Evolutionary conservation across 1,140 invertebrate genomes (phyloP).

Genomic region (Caenorhabditis briggsae): DNA sequence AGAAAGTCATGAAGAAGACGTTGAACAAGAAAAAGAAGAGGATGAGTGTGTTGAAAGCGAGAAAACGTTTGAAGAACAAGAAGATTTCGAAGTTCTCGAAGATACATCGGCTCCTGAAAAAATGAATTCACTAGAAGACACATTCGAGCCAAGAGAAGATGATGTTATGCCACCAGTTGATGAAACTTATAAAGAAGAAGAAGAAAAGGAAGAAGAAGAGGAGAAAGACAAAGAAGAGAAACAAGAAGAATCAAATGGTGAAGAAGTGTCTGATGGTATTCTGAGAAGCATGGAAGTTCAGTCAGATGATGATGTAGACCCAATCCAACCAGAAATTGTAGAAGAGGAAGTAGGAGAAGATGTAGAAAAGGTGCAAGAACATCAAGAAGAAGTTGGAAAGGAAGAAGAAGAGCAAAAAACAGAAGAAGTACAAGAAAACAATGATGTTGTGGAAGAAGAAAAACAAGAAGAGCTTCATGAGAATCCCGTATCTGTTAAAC

Average conservation of each 20-base stretch:
- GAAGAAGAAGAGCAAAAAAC: too few relatives aligned
- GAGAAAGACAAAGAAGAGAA: not conserved
- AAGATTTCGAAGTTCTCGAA: conserved; percentile 10
- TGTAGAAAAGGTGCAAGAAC: not conserved
- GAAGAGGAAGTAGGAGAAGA: not conserved
- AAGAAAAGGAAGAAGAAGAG: not conserved
- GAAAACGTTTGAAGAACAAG: conserved; percentile 17
- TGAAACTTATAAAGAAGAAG: not conserved
- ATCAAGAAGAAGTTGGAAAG: not conserved
- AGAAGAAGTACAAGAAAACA: too few relatives aligned
- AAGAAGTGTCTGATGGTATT: not conserved
- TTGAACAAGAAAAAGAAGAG: not conserved
- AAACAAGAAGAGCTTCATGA: not conserved
- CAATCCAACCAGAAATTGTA: not conserved
- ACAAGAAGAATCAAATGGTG: not conserved
- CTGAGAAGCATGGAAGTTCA: conserved; percentile 8
- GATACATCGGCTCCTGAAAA: not conserved
- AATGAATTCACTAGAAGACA: not conserved
- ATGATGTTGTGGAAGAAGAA: too few relatives aligned
- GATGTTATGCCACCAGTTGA: not conserved
- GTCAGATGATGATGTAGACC: not conserved
- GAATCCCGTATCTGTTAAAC: not conserved
- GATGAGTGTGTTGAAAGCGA: conserved; percentile 19
- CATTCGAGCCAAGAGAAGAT: not conserved
- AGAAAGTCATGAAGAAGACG: not conserved